phyloP scores from a whole-genome alignment of 1,140 invertebrate genomes.

The Chrysomallon squamiferum region DNA sequence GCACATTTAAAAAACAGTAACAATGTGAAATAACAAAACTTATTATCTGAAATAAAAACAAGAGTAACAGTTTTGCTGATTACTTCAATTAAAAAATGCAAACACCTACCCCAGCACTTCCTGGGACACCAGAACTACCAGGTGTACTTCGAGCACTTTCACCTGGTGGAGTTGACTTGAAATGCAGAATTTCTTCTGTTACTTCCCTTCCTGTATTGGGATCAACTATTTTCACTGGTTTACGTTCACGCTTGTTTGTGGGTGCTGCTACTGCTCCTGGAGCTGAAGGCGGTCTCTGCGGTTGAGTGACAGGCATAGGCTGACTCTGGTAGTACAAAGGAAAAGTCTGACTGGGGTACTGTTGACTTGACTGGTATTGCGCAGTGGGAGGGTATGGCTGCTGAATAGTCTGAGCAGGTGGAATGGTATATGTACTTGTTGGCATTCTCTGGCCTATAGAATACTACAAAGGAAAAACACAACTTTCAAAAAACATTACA shows the following conservation, averaged over 20 bases:
- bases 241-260: conserved; percentile 31
- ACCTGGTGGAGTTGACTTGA: conserved; percentile 7
- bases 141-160: conserved; percentile 30
- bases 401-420: conserved; percentile 3
- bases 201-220: conserved; percentile 43
- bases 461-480: conserved; percentile 13
- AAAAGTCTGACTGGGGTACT: conserved; percentile 1
- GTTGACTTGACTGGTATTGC: conserved; percentile 5
- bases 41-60: too few species aligned
- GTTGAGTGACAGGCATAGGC: conserved; percentile 9
- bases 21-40: too few species aligned
- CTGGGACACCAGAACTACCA: background rate
- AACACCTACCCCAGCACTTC: background rate
- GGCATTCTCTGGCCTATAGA: conserved; percentile 19
- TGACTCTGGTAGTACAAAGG: background rate
- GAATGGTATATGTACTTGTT: conserved; percentile 12
- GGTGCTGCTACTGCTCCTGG: background rate
- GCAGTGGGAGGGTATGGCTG: background rate
- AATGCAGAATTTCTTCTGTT: conserved; percentile 33
- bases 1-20: too few species aligned
- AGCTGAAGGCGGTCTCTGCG: conserved; percentile 18
- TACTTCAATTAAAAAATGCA: background rate
- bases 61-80: too few species aligned
- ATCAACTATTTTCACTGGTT: conserved; percentile 40
- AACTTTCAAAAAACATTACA: too few species aligned